Evolutionary conservation across 2,888 invertebrate genomes (phyloP), one percentile per base, ranked within the genome.

Genomic region (Antitype chi): DNA sequence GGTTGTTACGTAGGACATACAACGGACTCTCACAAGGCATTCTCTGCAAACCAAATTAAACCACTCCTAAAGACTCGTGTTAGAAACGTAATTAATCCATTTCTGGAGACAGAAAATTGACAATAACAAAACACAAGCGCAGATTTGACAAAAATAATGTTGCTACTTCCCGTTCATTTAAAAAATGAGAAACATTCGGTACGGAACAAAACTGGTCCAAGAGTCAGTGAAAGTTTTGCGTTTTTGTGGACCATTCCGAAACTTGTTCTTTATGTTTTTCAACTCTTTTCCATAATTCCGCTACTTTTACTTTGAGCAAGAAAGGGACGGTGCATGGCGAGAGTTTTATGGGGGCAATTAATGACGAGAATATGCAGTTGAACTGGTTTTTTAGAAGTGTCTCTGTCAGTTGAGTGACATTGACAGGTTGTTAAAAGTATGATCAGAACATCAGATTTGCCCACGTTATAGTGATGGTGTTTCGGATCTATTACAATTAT

Each of bases 151-250:
- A 67, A 63, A 70, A 53, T 47, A 59, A 11, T 67, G 6, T 59
- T 67, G n/a, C 13, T 53, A 70, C 64, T 60, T 76, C 67, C 63
- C 66, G 68, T 47, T 60, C 52, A n/a, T 32, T 53, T 70, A 60
- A 70, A 70, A 79, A 59, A 59, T 53, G 57, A 73, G 38, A 64
- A 69, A 28, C 70, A 68, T 76, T 71, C 63, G 71, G 74, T 63
- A 64, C 53, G 52, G 67, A 82, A 74, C 73, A n/a, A 13, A 85
- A 79, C 86, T 74, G 84, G 82, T 76, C 32, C 78, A 78, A 79
- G 76, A 53, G 76, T 25, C 67, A 85, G 85, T 88, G 88, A 88
- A 87, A 87, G 87, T 84, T 52, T 59, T 28, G 67, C 32, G 69
- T 80, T 74, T 76, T 81, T 74, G 73, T 86, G 76, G 60, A 66